A percentile compares a stretch with the other conserved stretches of the same genome.
These are phyloP conservation scores for Percopsis omiscomaycus DNA, from an alignment of 2,797 vertebrate species.

Conservation along the genomic window DNA sequence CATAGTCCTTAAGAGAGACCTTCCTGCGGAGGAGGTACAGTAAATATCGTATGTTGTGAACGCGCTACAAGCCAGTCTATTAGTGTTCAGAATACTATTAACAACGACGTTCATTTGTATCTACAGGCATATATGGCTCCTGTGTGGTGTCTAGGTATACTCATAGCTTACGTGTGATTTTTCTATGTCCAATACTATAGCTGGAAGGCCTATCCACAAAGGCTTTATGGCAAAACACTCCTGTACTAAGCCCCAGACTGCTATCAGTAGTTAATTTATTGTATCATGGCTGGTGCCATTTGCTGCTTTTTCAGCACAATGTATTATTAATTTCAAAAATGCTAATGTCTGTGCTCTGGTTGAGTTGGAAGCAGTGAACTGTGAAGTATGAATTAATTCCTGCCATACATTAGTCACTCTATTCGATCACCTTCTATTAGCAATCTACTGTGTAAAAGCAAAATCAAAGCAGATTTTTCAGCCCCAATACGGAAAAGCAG, in stretches of 20 bases:
- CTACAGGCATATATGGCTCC: neutral
- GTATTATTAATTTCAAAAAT: constrained; percentile 66
- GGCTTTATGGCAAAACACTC: neutral
- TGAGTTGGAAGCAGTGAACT: constrained; percentile 52
- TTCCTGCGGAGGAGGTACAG: neutral
- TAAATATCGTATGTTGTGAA: neutral
- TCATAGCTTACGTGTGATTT: constrained; percentile 16
- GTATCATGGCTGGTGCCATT: constrained; percentile 56
- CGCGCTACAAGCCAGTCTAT: neutral
- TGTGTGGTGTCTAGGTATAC: constrained; percentile 2
- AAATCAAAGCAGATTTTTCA: constrained; percentile 4
- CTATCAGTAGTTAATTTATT: constrained; percentile 48
- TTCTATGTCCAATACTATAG: constrained; percentile 32
- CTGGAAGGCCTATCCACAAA: constrained; percentile 30
- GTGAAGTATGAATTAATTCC: constrained; percentile 39
- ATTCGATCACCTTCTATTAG: neutral
- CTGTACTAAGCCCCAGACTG: constrained; percentile 27
- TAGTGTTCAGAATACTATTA: too few species aligned
- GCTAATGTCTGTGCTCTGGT: constrained; percentile 52
- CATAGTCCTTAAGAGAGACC: neutral
- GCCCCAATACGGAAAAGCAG: neutral
- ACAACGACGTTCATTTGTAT: neutral
- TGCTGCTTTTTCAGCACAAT: constrained; percentile 53
- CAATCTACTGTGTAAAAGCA: too few species aligned
- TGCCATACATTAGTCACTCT: constrained; percentile 23